Base-by-base conservation (phyloP, 92 coral and sea anemone species). In the Phenganax marumi region DNA sequence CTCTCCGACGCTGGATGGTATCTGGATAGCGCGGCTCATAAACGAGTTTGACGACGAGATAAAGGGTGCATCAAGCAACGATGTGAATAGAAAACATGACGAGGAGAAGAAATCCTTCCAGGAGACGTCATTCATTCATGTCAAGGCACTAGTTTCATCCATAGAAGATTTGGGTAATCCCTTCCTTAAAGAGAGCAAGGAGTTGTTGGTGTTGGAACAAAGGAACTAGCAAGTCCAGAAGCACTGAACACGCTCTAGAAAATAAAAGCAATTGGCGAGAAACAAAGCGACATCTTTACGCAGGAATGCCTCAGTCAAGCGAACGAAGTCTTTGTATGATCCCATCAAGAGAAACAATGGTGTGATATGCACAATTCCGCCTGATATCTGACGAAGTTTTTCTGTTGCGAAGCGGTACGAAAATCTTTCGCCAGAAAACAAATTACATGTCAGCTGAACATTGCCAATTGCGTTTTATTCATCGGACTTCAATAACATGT, bases 101-200 rank as follows among this genome's bases (percentile, higher is more conserved):
- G n/a, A n/a, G n/a, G n/a, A n/a, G n/a, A n/a, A n/a, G n/a, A n/a
- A n/a, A n/a, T n/a, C n/a, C n/a, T 86, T 26, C 79, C 90, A 89
- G 70, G 79, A 49, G 65, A 52, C 90, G 73, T 87, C 80, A 33
- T 81, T 74, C 73, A 85, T 78, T 57, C 82, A 87, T 75, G 86
- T 87, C 19, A 87, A 84, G 63, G 73, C 86, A 25, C 89, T 90
- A 12, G 87, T 84, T 10, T 21, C 79, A 50, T 54, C 83, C 47
- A 68, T 84, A 33, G 88, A 90, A 57, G 85, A 85, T 12, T 76
- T 88, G 66, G 89, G 90, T 21, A 90, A 90, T 62, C 93, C 91
- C 19, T 85, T 88, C 77, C 0, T 84, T 56, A 86, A 80, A 60
- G 92, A 86, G 79, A 71, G 85, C 50, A 85, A 79, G 43, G 89